Base-by-base conservation (phyloP, 2,113 vertebrate species). In the Platanista minor region DNA sequence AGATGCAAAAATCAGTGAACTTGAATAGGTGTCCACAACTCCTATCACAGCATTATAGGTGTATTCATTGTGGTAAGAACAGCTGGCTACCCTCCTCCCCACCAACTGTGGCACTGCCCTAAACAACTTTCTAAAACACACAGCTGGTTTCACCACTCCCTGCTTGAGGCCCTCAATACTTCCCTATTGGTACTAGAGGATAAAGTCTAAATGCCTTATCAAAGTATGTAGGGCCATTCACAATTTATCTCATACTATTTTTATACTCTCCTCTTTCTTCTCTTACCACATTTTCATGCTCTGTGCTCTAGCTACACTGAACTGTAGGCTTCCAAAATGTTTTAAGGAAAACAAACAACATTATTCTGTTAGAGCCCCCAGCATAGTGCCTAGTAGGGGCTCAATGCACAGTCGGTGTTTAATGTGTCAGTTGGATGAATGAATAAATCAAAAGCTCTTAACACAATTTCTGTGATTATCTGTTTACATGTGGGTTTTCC, bases 161-260 rank as follows among this genome's bases (percentile, higher is more conserved):
- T 97, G 57, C 46, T 61, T 5, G 29, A 52, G 62, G 12, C 21
- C 43, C 23, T 93, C 33, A 52, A 1, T 43, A 69, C 77, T 96
- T 95, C 85, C 64, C 54, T 95, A 41, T 87, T 94, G 69, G 27
- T 61, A 43, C 46, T 69, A 8, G 15, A 80, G 84, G 52, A 90
- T 92, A 89, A 72, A 96, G 86, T 96, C 75, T 92, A 96, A 78
- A 52, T n/a, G 57, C 29, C 49, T 87, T 93, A 95, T 66, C 36
- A 66, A 61, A 74, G 78, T 74, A 41, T 62, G 74, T n/a, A 54
- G 54, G 41, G 74, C 78, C 49, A 75, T 83, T 91, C 27, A 69
- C 0, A 10, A 13, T 66, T 94, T 95, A 91, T 90, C 39, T 72
- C 18, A 23, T 77, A 27, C 2, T 62, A 29, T 27, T 87, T 90